phyloP scores from a whole-genome alignment of 2,113 vertebrate species.

The Phodopus roborovskii region DNA sequence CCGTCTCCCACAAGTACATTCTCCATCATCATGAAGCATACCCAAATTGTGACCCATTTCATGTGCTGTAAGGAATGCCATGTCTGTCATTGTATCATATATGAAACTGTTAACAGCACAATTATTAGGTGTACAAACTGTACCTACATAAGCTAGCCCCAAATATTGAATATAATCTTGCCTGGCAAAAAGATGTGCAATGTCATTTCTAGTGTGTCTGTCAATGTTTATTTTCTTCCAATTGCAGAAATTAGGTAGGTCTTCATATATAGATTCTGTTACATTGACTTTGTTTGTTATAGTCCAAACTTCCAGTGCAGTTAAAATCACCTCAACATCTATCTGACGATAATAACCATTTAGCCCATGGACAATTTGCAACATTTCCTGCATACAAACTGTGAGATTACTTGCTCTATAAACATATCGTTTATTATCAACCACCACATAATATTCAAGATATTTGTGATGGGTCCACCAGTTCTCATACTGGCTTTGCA shows the following conservation, averaged over 20 bases:
- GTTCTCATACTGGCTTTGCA: background rate
- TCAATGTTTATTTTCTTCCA: constrained; percentile 39
- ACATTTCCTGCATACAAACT: background rate
- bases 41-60: background rate
- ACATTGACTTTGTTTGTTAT: background rate
- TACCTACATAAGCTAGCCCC: background rate
- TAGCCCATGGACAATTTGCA: background rate
- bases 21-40: background rate
- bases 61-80: background rate
- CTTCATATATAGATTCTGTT: fast-evolving
- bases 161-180: background rate
- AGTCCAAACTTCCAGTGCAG: constrained; percentile 19
- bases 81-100: background rate
- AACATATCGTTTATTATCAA: background rate
- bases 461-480: background rate
- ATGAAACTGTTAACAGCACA: background rate
- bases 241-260: background rate
- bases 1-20: background rate
- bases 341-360: background rate
- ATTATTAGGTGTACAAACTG: background rate
- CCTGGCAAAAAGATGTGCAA: background rate
- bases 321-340: background rate
- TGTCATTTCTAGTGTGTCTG: background rate
- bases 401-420: background rate
- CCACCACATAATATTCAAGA: background rate